These are phyloP conservation scores for Troides oblongomaculatus DNA, from an alignment of 2,888 invertebrate species.

Conservation along the genomic window DNA sequence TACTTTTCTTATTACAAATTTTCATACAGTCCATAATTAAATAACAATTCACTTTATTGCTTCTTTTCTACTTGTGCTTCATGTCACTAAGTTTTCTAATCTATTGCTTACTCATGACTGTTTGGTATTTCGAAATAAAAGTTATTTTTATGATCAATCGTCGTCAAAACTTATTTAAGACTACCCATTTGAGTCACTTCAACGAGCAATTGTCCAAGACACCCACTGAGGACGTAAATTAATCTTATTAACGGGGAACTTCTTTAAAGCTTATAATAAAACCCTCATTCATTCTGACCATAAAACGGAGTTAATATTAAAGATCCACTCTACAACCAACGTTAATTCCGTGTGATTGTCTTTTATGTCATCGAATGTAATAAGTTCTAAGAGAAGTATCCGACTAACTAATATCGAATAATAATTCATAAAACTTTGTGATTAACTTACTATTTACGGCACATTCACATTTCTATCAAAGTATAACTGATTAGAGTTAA, in stretches of 20 bases:
- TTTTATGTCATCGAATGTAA: conserved; percentile 2
- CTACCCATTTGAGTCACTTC: conserved; percentile 22
- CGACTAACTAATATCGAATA: background rate
- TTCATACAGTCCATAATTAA: too few species aligned
- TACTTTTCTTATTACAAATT: too few species aligned
- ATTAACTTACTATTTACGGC: too few species aligned
- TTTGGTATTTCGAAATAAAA: background rate
- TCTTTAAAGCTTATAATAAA: conserved; percentile 36
- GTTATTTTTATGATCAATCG: background rate
- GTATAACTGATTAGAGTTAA: too few species aligned
- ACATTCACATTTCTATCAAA: too few species aligned
- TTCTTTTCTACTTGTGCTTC: background rate
- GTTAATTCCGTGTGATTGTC: conserved; percentile 32
- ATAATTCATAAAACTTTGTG: background rate
- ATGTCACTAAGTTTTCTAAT: too few species aligned
- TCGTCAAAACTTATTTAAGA: conserved; percentile 17
- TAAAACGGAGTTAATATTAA: conserved; percentile 44
- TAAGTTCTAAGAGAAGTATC: background rate
- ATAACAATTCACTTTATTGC: background rate
- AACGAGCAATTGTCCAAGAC: conserved; percentile 59
- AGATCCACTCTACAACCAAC: conserved; percentile 35
- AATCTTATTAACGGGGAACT: conserved; percentile 56
- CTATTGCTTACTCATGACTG: too few species aligned
- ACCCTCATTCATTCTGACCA: conserved; percentile 35
- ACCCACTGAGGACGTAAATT: conserved; percentile 67